These are phyloP conservation scores for Ametastegia equiseti DNA, from an alignment of 2,888 invertebrate species.

Conservation along the genomic window DNA sequence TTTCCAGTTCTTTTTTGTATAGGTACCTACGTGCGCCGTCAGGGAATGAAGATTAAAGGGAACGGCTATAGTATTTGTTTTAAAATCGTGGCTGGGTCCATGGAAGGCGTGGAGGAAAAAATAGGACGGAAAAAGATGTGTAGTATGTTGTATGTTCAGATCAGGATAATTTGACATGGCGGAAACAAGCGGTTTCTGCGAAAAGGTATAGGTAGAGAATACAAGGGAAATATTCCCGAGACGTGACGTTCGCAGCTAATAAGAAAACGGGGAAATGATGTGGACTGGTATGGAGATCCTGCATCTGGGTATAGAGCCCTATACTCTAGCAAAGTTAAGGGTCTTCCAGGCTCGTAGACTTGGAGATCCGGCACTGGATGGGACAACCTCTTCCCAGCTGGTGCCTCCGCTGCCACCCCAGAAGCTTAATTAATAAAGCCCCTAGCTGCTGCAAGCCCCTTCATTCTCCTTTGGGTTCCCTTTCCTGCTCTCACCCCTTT, in stretches of 20 bases:
- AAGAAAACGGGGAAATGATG: background rate
- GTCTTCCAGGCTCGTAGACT: constrained; percentile 28
- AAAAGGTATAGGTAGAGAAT: background rate
- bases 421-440: constrained; percentile 56
- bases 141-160: background rate
- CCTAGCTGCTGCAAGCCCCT: constrained; percentile 5
- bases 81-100: background rate
- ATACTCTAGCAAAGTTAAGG: constrained; percentile 27
- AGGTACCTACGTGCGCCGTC: background rate
- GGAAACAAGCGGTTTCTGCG: background rate
- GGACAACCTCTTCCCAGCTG: constrained; percentile 49
- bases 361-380: constrained; percentile 22
- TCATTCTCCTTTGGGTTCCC: background rate
- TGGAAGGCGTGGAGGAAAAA: background rate
- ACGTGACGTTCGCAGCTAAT: background rate
- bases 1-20: background rate
- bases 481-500: background rate
- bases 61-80: background rate
- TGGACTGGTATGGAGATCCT: background rate
- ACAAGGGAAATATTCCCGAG: background rate
- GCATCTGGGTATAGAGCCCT: background rate
- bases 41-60: constrained; percentile 2
- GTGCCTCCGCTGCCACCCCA: constrained; percentile 52
- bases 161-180: background rate
- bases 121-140: background rate